These are phyloP conservation scores for Sarcoramphus papa DNA, from an alignment of 2,797 vertebrate genomes.

Conservation along the genomic window DNA sequence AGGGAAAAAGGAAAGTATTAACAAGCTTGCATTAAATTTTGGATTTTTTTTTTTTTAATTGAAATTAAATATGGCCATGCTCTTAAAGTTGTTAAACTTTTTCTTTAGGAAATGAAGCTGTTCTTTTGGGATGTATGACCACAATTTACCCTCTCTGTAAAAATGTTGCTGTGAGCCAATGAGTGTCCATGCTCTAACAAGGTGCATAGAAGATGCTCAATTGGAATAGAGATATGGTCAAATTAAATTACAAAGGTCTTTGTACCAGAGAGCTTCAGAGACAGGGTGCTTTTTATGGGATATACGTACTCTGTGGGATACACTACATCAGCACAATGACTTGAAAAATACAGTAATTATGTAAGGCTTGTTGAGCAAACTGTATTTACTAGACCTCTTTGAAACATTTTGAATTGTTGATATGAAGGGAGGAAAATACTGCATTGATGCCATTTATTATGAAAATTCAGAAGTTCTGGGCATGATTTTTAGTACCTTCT, in stretches of 20 bases:
- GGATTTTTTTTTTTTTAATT: not conserved
- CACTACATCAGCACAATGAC: not conserved
- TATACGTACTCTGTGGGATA: not conserved
- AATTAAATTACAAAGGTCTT: not conserved
- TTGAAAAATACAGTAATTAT: slow-evolving; percentile 2
- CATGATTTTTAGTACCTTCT: not conserved
- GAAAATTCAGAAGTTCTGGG: not conserved
- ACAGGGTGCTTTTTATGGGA: not conserved
- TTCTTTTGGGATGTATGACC: not conserved
- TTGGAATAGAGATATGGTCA: not conserved
- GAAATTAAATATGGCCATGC: not conserved
- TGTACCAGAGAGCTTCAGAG: not conserved
- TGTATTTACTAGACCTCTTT: slow-evolving; percentile 3
- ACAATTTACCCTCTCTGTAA: not conserved
- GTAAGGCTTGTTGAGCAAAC: slow-evolving; percentile 1
- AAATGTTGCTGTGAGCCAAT: not conserved
- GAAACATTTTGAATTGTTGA: slow-evolving; percentile 25
- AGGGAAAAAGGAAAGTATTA: slow-evolving; percentile 24
- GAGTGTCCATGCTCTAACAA: not conserved
- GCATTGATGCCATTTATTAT: not conserved
- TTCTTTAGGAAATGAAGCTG: not conserved
- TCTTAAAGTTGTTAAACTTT: slow-evolving; percentile 19
- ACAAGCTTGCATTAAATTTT: slow-evolving; percentile 32
- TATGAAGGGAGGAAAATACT: not conserved
- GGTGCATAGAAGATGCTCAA: not conserved